These are phyloP conservation scores for Leptinotarsa rubiginosa DNA, from an alignment of 2,888 invertebrate species.

Conservation along the genomic window DNA sequence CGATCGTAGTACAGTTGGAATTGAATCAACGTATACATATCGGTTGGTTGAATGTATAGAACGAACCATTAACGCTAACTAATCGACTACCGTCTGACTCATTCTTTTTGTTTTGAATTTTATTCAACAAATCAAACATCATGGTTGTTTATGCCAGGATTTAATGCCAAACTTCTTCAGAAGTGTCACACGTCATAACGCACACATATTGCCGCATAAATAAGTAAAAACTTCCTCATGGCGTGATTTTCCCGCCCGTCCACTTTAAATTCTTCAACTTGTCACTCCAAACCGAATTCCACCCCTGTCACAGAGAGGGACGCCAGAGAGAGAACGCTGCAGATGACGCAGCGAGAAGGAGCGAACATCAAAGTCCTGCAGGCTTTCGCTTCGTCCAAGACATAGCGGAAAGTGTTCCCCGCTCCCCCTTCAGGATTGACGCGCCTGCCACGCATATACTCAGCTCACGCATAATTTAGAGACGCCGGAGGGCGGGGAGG, in stretches of 20 bases:
- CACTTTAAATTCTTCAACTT: slow-evolving; percentile 12
- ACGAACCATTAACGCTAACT: too few species aligned
- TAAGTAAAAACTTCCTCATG: not conserved
- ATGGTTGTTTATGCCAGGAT: too few species aligned
- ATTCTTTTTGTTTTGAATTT: too few species aligned
- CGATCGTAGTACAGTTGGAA: too few species aligned
- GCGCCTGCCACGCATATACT: slow-evolving; percentile 66
- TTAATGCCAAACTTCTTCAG: too few species aligned
- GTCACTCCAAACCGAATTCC: slow-evolving; percentile 32
- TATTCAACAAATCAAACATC: too few species aligned
- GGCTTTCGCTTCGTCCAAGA: slow-evolving; percentile 56
- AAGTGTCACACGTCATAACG: too few species aligned
- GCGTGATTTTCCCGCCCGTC: slow-evolving; percentile 1
- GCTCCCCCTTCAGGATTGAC: slow-evolving; percentile 57
- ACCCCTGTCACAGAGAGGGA: slow-evolving; percentile 38
- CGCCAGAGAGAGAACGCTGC: slow-evolving; percentile 40
- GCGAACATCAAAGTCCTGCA: slow-evolving; percentile 61
- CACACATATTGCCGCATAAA: not conserved
- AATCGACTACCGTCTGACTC: too few species aligned
- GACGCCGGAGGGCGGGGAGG: slow-evolving; percentile 52
- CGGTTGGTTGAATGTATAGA: too few species aligned
- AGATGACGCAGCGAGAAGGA: slow-evolving; percentile 27
- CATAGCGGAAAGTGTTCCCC: slow-evolving; percentile 47
- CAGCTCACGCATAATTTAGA: slow-evolving; percentile 68
- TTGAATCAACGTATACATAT: too few species aligned